Percentiles rank a stretch among this genome's conserved stretches.
These are phyloP conservation scores for Coregonus suidteri DNA, from an alignment of 2,797 vertebrate genomes.

Conservation along the genomic window DNA sequence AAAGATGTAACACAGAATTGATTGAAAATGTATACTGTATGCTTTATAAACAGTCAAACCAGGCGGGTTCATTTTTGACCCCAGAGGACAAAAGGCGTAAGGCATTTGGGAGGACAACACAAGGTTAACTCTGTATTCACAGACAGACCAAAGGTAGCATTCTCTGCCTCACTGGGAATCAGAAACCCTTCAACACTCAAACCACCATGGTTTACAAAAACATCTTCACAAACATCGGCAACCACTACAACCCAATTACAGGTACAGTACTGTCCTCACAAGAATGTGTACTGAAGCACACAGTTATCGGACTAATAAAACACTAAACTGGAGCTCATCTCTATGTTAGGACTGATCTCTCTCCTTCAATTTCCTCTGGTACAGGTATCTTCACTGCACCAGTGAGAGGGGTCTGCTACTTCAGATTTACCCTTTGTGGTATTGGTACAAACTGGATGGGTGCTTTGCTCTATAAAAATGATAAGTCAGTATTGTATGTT, in stretches of 20 bases:
- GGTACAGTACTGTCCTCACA: not conserved
- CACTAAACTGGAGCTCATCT: not conserved
- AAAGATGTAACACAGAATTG: no score
- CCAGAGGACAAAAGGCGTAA: no score
- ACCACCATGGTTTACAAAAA: slow-evolving; percentile 14
- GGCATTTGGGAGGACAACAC: no score
- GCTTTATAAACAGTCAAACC: no score
- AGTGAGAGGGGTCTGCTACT: no score
- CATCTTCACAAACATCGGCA: slow-evolving; percentile 24
- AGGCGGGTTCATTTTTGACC: no score
- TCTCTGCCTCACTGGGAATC: slow-evolving; percentile 11
- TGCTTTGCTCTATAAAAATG: slow-evolving; percentile 13
- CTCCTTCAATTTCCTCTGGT: not conserved
- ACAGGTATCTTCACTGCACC: not conserved
- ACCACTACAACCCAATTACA: not conserved
- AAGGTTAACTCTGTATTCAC: not conserved
- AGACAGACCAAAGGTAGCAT: slow-evolving; percentile 28
- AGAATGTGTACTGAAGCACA: not conserved
- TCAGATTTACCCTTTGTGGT: not conserved
- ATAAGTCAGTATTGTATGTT: slow-evolving; percentile 6
- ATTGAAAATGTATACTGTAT: no score
- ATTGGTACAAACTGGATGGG: not conserved
- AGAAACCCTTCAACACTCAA: not conserved
- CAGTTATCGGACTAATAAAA: not conserved
- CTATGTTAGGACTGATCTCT: not conserved